phyloP scores from a whole-genome alignment of 2,797 vertebrate species.

The Clamator glandarius region DNA sequence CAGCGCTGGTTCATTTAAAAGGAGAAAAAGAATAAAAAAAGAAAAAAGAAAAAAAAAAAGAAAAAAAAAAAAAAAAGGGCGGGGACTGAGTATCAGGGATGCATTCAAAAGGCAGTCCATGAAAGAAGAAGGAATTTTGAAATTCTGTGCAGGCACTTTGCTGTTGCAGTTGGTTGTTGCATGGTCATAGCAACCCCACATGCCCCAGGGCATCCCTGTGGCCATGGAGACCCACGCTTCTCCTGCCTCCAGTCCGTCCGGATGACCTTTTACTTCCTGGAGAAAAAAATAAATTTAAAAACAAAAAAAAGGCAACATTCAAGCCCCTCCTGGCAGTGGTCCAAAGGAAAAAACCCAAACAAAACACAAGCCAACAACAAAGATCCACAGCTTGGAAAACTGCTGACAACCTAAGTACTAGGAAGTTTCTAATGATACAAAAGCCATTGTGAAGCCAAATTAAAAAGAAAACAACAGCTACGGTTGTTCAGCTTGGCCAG shows the following conservation, averaged over 20 bases:
- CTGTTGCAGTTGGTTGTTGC: neutral
- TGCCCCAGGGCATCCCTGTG: neutral
- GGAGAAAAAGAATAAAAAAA: neutral
- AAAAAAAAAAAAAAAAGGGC: neutral
- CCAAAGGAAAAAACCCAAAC: slow-evolving; percentile 2
- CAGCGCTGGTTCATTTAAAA: neutral
- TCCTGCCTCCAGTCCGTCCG: neutral
- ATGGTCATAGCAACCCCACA: neutral
- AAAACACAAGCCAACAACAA: slow-evolving; percentile 16
- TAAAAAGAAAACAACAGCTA: slow-evolving; percentile 37
- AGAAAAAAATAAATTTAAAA: neutral
- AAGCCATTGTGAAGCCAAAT: slow-evolving; percentile 22
- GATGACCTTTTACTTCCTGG: neutral
- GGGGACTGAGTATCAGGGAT: neutral
- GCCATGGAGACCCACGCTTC: neutral
- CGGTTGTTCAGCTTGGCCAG: slow-evolving; percentile 20
- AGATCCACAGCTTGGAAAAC: slow-evolving; percentile 20
- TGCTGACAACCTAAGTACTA: slow-evolving; percentile 43
- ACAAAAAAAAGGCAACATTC: neutral
- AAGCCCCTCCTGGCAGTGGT: neutral
- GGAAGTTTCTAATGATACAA: slow-evolving; percentile 24
- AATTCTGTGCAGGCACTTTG: neutral
- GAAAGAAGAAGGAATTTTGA: neutral
- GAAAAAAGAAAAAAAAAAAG: neutral
- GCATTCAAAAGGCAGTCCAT: neutral